Base-by-base conservation (phyloP, 2,113 vertebrate genomes). In the human (Homo sapiens) region DNA sequence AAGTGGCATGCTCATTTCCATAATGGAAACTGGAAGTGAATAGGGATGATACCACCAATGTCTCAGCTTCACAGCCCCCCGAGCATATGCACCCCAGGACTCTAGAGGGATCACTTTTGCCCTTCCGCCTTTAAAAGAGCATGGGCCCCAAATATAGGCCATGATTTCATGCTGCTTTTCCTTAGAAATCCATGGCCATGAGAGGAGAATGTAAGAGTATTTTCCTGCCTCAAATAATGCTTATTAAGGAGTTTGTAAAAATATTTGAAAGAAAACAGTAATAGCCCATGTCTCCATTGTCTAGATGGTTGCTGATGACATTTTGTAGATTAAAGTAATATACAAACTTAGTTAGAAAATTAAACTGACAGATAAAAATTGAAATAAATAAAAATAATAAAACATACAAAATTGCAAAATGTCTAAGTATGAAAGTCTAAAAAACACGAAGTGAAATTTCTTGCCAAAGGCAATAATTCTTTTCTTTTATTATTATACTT, bases 31-130 rank as follows among this genome's bases (percentile, higher is more conserved):
- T 10, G 11, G 50, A 68, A 22, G 23, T n/a, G 3, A 3, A 4
- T 13, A 27, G 48, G 8, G 18, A 1, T 1, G 13, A 25, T 10
- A 32, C 57, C 1, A 8, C 3, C 14, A 3, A 4, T 3, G 35
- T 35, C 25, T 27, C 11, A 9, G 32, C 45, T 38, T 23, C 68
- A 43, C 0, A 17, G 16, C 57, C 43, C 43, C 22, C 2, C 27
- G 17, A n/a, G 40, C 5, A 40, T 9, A 8, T 2, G 35, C 9
- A 61, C 20, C 40, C 30, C 1, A 1, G 12, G 57, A 43, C 9
- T 38, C 11, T 25, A 38, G 9, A 20, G 57, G 14, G 7, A 12
- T 0, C 0, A 2, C 12, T 2, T 75, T 16, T 17, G 11, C 45
- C 20, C 22, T 25, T 20, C 11, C 1, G 2, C 14, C 22, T 32